These are phyloP conservation scores for Pachyrhynchus sulphureomaculatus DNA, from an alignment of 1,140 invertebrate genomes.

Conservation along the genomic window DNA sequence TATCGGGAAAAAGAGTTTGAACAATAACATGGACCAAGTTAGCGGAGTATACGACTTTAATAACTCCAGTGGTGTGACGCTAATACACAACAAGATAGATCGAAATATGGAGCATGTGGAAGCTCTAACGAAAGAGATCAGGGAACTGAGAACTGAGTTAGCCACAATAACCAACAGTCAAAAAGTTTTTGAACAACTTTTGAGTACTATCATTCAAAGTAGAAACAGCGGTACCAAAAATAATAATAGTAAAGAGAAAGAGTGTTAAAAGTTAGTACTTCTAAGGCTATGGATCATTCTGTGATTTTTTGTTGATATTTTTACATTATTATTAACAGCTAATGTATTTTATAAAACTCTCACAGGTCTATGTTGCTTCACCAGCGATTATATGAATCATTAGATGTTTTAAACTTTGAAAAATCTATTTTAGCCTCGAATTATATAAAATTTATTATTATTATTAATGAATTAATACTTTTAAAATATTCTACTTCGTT, in stretches of 20 bases:
- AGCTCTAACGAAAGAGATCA: constrained; percentile 61
- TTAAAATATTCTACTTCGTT: too few relatives aligned
- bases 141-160: constrained; percentile 57
- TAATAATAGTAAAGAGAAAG: constrained; percentile 19
- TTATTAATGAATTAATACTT: too few relatives aligned
- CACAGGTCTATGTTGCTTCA: neutral
- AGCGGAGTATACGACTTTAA: constrained; percentile 55
- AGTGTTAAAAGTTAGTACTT: neutral
- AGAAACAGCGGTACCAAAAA: constrained; percentile 18
- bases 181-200: constrained; percentile 15
- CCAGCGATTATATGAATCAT: too few relatives aligned
- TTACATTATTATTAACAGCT: neutral
- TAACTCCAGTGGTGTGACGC: constrained; percentile 51
- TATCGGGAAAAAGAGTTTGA: constrained; percentile 61
- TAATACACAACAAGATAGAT: constrained; percentile 62
- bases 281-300: neutral
- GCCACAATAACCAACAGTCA: constrained; percentile 22
- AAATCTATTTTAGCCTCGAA: too few relatives aligned
- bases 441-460: too few relatives aligned
- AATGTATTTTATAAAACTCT: neutral
- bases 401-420: too few relatives aligned
- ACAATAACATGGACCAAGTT: constrained; percentile 57
- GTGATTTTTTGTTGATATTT: constrained; percentile 4
- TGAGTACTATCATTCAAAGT: constrained; percentile 19
- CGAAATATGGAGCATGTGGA: constrained; percentile 63